phyloP scores from a whole-genome alignment of 2,888 invertebrate species.

The Ormyrus nitidulus region DNA sequence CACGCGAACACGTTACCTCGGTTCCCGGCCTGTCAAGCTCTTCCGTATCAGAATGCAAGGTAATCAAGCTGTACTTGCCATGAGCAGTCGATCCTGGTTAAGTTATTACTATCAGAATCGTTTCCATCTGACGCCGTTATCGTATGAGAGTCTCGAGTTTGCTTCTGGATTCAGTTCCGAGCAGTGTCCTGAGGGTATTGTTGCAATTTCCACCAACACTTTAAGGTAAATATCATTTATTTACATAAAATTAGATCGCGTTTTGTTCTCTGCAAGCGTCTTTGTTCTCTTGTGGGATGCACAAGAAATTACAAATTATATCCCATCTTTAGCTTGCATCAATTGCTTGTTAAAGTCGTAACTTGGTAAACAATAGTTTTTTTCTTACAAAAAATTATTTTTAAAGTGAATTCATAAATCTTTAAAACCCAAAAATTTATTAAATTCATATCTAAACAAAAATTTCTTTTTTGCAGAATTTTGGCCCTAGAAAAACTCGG shows the following conservation, averaged over 20 bases:
- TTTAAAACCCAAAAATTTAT: no score
- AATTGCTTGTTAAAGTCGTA: no score
- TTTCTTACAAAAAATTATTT: neutral
- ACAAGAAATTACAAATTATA: neutral
- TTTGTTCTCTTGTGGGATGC: neutral
- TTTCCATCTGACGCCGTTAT: conserved; percentile 95
- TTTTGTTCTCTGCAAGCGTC: neutral
- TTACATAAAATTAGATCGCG: neutral
- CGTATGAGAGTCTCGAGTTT: conserved; percentile 97
- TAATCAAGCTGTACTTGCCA: conserved; percentile 96
- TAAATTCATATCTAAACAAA: no score
- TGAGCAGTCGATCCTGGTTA: conserved; percentile 98
- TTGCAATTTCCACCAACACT: conserved; percentile 98
- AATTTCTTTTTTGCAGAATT: conserved; percentile 79
- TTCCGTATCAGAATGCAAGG: conserved; percentile 97
- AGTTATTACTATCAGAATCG: conserved; percentile 98
- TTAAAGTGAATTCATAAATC: no score
- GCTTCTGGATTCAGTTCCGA: conserved; percentile 98
- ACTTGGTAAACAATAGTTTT: neutral
- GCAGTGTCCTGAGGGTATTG: conserved; percentile 99
- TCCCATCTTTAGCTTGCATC: neutral
- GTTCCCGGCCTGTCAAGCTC: conserved; percentile 95
- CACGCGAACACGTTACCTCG: conserved; percentile 96
- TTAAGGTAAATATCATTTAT: conserved; percentile 74
- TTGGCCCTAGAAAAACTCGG: conserved; percentile 98